Evolutionary conservation across 2,888 invertebrate species (phyloP).

Genomic region (Tineola bisselliella): DNA sequence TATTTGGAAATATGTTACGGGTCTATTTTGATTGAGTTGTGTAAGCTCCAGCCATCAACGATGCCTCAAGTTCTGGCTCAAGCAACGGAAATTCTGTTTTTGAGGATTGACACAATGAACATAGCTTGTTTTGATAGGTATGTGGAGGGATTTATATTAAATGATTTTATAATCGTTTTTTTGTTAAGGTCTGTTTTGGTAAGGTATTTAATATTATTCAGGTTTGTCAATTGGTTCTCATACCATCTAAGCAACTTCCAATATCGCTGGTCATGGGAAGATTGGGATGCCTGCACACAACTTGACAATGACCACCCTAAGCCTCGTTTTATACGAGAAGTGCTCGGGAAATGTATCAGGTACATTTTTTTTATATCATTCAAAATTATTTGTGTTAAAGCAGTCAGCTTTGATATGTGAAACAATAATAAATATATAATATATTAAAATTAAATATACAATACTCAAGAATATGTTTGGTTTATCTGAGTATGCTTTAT

Average conservation of each 20-base stretch:
- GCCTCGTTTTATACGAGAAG: constrained; percentile 93
- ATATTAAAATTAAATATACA: too few species aligned
- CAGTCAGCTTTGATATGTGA: too few species aligned
- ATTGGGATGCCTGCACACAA: constrained; percentile 89
- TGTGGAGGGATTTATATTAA: constrained; percentile 15
- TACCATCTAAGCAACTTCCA: constrained; percentile 99
- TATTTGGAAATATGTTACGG: constrained; percentile 94
- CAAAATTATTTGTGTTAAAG: too few species aligned
- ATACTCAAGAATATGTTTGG: too few species aligned
- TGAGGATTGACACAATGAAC: constrained; percentile 97
- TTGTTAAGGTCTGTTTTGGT: too few species aligned
- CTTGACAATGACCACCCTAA: constrained; percentile 90
- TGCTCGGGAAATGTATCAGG: constrained; percentile 90
- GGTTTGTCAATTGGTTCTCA: constrained; percentile 97
- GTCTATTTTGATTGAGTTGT: constrained; percentile 94
- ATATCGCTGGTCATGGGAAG: constrained; percentile 99
- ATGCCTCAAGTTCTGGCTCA: constrained; percentile 98
- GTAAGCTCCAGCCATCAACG: constrained; percentile 94
- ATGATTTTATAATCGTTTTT: too few species aligned
- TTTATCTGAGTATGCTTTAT: too few species aligned
- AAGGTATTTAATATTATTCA: constrained; percentile 38
- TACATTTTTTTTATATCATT: too few species aligned
- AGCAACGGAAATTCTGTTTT: constrained; percentile 96
- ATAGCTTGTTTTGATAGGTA: constrained; percentile 93
- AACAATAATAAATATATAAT: too few species aligned